Evolutionary conservation across 2,113 vertebrate species (phyloP).

Genomic region (Carlito syrichta): DNA sequence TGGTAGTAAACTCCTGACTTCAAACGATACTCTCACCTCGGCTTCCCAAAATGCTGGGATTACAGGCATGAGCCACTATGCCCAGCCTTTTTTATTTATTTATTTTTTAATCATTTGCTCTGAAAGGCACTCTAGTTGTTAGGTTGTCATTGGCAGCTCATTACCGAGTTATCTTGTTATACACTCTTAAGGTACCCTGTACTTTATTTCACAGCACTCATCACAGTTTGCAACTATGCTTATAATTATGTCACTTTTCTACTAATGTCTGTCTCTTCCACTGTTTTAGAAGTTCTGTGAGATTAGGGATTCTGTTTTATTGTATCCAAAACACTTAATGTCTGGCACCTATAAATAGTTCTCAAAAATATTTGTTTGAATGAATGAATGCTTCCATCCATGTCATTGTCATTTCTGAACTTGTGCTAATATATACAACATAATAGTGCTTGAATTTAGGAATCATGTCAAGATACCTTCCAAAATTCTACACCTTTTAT

Average conservation of each 20-base stretch:
- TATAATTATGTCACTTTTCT: conserved; percentile 9
- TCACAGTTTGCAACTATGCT: neutral
- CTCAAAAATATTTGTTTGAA: conserved; percentile 22
- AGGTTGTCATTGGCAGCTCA: neutral
- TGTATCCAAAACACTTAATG: neutral
- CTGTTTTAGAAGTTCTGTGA: neutral
- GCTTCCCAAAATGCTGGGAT: too few species aligned
- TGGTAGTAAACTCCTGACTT: too few species aligned
- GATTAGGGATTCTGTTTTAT: conserved; percentile 3
- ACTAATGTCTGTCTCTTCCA: neutral
- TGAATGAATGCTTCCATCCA: neutral
- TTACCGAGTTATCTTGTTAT: neutral
- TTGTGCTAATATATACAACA: neutral
- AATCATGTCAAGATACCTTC: conserved; percentile 16
- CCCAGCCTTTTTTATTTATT: neutral
- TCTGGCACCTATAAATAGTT: neutral
- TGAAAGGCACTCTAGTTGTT: neutral
- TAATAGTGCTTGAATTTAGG: neutral
- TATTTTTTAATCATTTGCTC: neutral
- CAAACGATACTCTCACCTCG: too few species aligned
- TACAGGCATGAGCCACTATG: too few species aligned
- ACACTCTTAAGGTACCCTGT: neutral
- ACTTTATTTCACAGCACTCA: conserved; percentile 11
- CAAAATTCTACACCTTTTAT: conserved; percentile 16
- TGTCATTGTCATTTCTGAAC: conserved; percentile 11